Conservation (phyloP, 2,888 invertebrate species). For the Uropetala carovei region DNA sequence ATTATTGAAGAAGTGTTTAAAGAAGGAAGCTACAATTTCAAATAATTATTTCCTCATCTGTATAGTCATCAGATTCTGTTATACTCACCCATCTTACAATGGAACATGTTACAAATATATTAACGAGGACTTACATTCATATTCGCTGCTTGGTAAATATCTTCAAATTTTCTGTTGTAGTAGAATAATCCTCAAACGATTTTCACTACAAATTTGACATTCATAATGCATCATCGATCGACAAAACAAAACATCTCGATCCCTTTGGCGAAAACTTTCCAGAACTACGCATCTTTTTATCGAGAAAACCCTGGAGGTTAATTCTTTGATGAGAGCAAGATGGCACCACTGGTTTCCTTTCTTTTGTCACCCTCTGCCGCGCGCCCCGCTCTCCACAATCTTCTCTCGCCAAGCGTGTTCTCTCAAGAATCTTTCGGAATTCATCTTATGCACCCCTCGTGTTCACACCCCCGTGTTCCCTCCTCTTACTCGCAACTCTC, state of each 20-base stretch:
- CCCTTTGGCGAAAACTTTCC: not conserved
- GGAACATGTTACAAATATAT: too few species aligned
- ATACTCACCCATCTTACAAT: too few species aligned
- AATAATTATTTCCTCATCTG: too few species aligned
- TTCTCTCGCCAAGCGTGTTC: not conserved
- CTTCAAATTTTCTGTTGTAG: too few species aligned
- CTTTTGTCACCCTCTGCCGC: conserved; percentile 34
- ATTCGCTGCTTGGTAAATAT: too few species aligned
- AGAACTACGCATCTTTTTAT: not conserved
- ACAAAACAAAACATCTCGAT: not conserved
- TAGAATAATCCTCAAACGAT: too few species aligned
- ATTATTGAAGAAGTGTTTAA: too few species aligned
- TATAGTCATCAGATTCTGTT: too few species aligned
- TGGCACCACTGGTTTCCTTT: not conserved
- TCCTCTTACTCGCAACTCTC: not conserved
- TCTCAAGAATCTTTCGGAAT: conserved; percentile 43
- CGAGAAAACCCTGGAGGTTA: not conserved
- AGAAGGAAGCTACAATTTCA: too few species aligned
- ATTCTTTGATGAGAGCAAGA: not conserved
- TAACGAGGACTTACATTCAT: too few species aligned
- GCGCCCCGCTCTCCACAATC: not conserved
- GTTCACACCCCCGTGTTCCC: not conserved
- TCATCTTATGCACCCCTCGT: conserved; percentile 33
- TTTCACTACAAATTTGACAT: too few species aligned
- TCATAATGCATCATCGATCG: too few species aligned